phyloP scores from a whole-genome alignment of 2,888 invertebrate species.

The Sthenelais limicola region DNA sequence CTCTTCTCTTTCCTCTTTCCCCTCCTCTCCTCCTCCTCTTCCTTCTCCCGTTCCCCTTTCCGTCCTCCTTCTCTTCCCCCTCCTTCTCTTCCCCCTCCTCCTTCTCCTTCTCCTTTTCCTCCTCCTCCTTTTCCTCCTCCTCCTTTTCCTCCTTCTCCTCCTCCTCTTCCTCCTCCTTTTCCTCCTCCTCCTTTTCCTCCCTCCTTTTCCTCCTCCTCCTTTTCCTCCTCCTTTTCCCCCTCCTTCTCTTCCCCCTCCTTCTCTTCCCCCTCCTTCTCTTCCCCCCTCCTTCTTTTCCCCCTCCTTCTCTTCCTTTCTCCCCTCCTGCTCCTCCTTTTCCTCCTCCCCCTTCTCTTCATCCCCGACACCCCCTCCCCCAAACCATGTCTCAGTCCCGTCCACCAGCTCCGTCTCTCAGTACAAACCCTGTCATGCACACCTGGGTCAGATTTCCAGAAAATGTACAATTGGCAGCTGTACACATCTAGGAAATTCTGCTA shows the following conservation, averaged over 20 bases:
- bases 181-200: neutral
- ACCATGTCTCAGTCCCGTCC: too few species aligned
- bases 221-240: too few species aligned
- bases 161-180: neutral
- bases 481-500: too few species aligned
- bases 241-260: too few species aligned
- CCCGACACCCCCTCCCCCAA: neutral
- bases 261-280: too few species aligned
- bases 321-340: neutral
- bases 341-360: slow-evolving; percentile 2
- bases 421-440: too few species aligned
- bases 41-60: slow-evolving; percentile 36
- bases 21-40: slow-evolving; percentile 12
- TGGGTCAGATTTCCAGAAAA: too few species aligned
- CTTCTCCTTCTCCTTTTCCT: slow-evolving; percentile 17
- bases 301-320: neutral
- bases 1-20: too few species aligned
- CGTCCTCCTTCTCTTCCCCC: too few species aligned
- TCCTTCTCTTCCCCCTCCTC: too few species aligned
- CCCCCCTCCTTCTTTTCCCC: neutral
- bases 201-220: neutral
- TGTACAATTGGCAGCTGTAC: too few species aligned
- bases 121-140: neutral
- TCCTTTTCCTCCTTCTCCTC: neutral
- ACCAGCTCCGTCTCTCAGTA: too few species aligned